Conservation (phyloP, 2,797 vertebrate species). For the Liasis olivaceus region DNA sequence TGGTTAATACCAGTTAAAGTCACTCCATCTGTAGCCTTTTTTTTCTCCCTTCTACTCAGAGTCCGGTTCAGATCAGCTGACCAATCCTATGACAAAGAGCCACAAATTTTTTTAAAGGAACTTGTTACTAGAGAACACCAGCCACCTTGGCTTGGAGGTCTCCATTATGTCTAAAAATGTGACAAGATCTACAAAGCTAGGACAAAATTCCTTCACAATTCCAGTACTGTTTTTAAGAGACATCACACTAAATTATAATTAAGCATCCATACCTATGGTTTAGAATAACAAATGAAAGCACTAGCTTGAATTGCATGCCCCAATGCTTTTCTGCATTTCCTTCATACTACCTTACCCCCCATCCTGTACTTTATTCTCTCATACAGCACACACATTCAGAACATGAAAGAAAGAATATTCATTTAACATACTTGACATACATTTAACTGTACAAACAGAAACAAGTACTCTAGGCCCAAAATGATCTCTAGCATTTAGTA, state of each 20-base stretch:
- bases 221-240: neutral
- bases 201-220: neutral
- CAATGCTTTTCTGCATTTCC: neutral
- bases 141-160: neutral
- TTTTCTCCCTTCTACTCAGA: conserved; percentile 91
- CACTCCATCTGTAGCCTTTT: conserved; percentile 89
- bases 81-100: conserved; percentile 82
- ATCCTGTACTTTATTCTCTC: neutral
- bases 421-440: neutral
- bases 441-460: neutral
- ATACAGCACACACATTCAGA: too few relatives aligned
- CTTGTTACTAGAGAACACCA: neutral
- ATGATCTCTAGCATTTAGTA: neutral
- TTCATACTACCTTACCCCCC: neutral
- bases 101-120: neutral
- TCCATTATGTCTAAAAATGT: neutral
- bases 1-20: conserved; percentile 93
- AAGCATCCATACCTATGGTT: neutral
- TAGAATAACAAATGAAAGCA: neutral
- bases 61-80: conserved; percentile 93
- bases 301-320: neutral
- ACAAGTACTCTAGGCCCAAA: neutral
- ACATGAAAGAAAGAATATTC: neutral
- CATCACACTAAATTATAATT: neutral
- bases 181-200: neutral